Base-by-base conservation (phyloP, 2,888 invertebrate genomes). In the Meliscaeva auricollis region DNA sequence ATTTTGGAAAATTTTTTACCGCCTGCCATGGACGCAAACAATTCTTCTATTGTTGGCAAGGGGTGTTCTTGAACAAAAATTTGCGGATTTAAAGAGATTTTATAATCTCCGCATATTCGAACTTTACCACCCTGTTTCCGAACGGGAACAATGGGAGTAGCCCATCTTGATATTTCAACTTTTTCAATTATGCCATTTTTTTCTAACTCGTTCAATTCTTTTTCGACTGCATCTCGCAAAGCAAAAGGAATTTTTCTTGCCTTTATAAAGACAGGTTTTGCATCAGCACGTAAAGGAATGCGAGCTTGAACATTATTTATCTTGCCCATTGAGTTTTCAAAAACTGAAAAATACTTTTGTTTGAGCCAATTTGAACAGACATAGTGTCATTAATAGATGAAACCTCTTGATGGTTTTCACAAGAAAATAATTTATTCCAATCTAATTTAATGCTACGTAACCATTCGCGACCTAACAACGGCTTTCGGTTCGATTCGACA, bases 341-440 rank as follows among this genome's bases (percentile, higher is more conserved):
- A 44, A 44, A 44, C 44, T 44, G 44, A 44, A 44, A n/a, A 44
- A 44, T 44, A 44, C 44, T 44, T 32, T 46, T 62, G 48, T 48
- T 77, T 64, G 3, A 79, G 74, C 32, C 44, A 30, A 62, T 78
- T 30, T 64, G 52, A 7, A 54, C 44, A 89, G 90, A 76, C 90
- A 90, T n/a, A 85, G 70, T 88, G 89, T 90, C 82, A 90, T 90
- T 20, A 87, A 80, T 44, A 68, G 70, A 41, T 88, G 85, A 15
- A 90, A 84, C n/a, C 6, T 38, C 50, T 58, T 70, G 60, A 41
- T 6, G 3, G 2, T 58, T 41, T 70, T 70, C 41, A 35, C 56
- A 6, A 11, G 56, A 58, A 50, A 72, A 60, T 48, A 60, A 3
- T 72, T 74, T 44, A 30, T 74, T 74, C 54, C 54, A 66, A 15